phyloP scores from a whole-genome alignment of 1,140 invertebrate species.

The Propsilocerus akamusi region DNA sequence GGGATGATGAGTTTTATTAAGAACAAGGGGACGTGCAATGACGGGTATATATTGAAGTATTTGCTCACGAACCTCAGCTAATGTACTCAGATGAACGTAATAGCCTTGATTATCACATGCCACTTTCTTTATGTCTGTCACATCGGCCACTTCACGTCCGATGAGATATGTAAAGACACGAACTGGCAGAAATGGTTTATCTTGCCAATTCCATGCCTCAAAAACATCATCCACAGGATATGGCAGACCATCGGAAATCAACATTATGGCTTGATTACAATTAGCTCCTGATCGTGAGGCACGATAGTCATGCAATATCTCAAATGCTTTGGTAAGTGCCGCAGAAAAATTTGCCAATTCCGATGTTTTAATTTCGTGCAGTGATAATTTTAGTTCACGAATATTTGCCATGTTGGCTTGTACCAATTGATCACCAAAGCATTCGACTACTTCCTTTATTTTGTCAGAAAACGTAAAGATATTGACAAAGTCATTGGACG shows the following conservation, averaged over 20 bases:
- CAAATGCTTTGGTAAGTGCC: constrained; percentile 79
- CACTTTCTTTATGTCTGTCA: constrained; percentile 84
- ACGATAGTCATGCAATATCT: constrained; percentile 49
- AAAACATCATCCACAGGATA: constrained; percentile 86
- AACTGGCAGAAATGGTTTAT: constrained; percentile 52
- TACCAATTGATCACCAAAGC: constrained; percentile 72
- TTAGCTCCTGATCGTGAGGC: constrained; percentile 35
- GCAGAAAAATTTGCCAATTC: constrained; percentile 89
- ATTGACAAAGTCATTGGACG: constrained; percentile 97
- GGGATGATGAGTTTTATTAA: constrained; percentile 57
- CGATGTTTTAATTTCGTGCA: constrained; percentile 57
- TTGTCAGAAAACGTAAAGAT: constrained; percentile 72
- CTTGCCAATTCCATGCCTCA: constrained; percentile 65
- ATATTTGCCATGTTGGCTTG: constrained; percentile 81
- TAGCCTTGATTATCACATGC: constrained; percentile 89
- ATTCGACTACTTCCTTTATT: constrained; percentile 61
- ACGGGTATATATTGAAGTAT: constrained; percentile 83
- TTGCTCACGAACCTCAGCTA: constrained; percentile 86
- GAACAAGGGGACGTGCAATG: constrained; percentile 70
- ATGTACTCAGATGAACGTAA: constrained; percentile 81
- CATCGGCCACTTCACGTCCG: constrained; percentile 70
- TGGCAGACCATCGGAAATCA: constrained; percentile 94
- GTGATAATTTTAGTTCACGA: constrained; percentile 58
- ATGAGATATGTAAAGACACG: constrained; percentile 96
- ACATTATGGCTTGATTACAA: constrained; percentile 80